A percentile compares a stretch with the other conserved stretches of the same genome.
phyloP scores from a whole-genome alignment of 2,888 invertebrate species.

The Chromoteleia sp. region DNA sequence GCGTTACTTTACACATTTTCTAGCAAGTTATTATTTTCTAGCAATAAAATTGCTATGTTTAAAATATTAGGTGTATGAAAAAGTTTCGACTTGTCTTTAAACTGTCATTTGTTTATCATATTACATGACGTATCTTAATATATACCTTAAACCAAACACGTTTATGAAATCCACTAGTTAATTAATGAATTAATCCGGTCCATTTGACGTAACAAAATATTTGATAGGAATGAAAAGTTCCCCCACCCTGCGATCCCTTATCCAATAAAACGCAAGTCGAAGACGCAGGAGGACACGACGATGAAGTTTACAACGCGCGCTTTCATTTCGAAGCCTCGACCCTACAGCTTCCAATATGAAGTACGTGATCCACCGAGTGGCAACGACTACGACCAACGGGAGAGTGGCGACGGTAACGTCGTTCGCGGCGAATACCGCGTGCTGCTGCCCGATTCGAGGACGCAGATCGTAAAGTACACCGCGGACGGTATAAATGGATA shows the following conservation, averaged over 20 bases:
- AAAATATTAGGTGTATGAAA: too few species aligned
- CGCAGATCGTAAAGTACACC: constrained; percentile 93
- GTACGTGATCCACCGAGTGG: constrained; percentile 92
- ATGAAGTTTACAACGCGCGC: constrained; percentile 54
- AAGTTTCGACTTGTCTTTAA: too few species aligned
- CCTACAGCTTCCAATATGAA: constrained; percentile 94
- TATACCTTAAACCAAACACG: too few species aligned
- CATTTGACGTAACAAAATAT: too few species aligned
- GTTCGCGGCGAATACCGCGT: constrained; percentile 94
- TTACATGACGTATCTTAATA: too few species aligned
- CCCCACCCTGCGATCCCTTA: constrained; percentile 4
- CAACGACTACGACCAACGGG: constrained; percentile 94
- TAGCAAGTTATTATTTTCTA: too few species aligned
- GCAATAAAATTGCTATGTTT: too few species aligned
- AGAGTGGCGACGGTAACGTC: constrained; percentile 92
- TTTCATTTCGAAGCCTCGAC: constrained; percentile 84
- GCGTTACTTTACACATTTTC: too few species aligned
- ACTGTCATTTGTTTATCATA: too few species aligned
- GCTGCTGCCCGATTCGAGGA: constrained; percentile 93
- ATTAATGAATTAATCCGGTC: too few species aligned
- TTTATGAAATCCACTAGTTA: too few species aligned
- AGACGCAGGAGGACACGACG: constrained; percentile 39
- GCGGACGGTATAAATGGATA: constrained; percentile 94
- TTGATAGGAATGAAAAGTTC: constrained; percentile 16
- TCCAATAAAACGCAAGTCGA: constrained; percentile 23